Base-by-base conservation (phyloP, 2,797 vertebrate species). In the Manis javanica region DNA sequence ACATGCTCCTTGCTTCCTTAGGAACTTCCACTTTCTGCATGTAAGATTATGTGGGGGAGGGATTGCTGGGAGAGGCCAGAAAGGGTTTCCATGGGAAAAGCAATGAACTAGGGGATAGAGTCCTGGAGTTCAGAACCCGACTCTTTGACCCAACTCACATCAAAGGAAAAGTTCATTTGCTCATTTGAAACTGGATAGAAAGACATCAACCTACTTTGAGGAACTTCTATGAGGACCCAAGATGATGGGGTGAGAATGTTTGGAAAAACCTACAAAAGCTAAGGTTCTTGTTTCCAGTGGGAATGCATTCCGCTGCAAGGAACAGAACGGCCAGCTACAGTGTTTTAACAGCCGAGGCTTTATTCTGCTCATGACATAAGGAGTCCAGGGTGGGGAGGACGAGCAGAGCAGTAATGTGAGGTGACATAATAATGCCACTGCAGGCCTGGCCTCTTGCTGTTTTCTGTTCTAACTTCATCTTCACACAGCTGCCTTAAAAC, bases 341-440 rank as follows among this genome's bases (percentile, higher is more conserved):
- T 11, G 66, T 31, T 74, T 55, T 24, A 49, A 49, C 31, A 57
- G 66, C 37, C 5, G 51, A n/a, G n/a, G 12, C 14, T 57, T 42
- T 39, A 5, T 34, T 42, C 78, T 53, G 39, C 68, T 64, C 31
- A 18, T 15, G 55, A 55, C 10, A 14, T 63, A n/a, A 49, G 29
- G 68, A 71, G 51, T 63, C n/a, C 37, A 14, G 6, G 15, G 49
- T 3, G 21, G 42, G 46, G 15, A 15, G 46, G 12, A 39, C 13
- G 7, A n/a, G 21, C 26, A 19, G 93, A 46, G 49, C 26, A 39
- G 37, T 12, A 46, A 46, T 46, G 46, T 46, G 19, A 68, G 7
- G 64, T 39, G 79, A 68, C 14, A 15, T 23, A 57, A 53, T 11
- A 19, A 63, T 5, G 21, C 31, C 31, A 0, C 0, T 0, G 29